Percentiles rank a stretch among this genome's conserved stretches.
Conservation (phyloP, 2,888 invertebrate species). For the Archips xylosteana region DNA sequence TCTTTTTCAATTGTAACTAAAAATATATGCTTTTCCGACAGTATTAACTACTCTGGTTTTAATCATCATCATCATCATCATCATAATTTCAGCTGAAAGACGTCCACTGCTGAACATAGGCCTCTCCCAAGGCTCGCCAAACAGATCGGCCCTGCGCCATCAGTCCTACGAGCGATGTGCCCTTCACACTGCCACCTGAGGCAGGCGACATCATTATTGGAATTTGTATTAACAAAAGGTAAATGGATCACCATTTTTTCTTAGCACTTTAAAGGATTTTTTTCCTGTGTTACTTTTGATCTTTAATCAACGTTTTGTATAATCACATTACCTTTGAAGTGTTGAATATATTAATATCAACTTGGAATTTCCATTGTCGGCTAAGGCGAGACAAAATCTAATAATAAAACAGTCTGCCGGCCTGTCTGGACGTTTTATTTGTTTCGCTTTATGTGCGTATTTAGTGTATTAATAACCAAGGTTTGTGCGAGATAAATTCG, state of each 20-base stretch:
- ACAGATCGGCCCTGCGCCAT: too few relatives aligned
- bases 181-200: too few relatives aligned
- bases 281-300: neutral
- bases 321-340: slow-evolving; percentile 4
- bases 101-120: too few relatives aligned
- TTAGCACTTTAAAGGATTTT: neutral
- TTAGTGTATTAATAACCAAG: slow-evolving; percentile 49
- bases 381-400: slow-evolving; percentile 35
- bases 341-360: slow-evolving; percentile 5
- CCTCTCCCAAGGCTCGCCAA: too few relatives aligned
- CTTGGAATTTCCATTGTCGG: slow-evolving; percentile 11
- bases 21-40: too few relatives aligned
- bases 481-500: slow-evolving; percentile 16
- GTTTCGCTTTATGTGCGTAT: slow-evolving; percentile 70
- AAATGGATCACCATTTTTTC: neutral
- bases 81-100: too few relatives aligned
- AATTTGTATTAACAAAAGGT: too few relatives aligned
- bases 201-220: too few relatives aligned
- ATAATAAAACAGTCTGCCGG: slow-evolving; percentile 61
- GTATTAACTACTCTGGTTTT: too few relatives aligned
- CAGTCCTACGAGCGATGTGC: too few relatives aligned
- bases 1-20: too few relatives aligned
- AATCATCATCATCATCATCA: too few relatives aligned
- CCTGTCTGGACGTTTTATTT: slow-evolving; percentile 69
- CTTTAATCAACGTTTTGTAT: neutral